A percentile compares a stretch with the other conserved stretches of the same genome.
Evolutionary conservation across 2,113 vertebrate genomes (phyloP).

Genomic region (Rhinolophus ferrumequinum): DNA sequence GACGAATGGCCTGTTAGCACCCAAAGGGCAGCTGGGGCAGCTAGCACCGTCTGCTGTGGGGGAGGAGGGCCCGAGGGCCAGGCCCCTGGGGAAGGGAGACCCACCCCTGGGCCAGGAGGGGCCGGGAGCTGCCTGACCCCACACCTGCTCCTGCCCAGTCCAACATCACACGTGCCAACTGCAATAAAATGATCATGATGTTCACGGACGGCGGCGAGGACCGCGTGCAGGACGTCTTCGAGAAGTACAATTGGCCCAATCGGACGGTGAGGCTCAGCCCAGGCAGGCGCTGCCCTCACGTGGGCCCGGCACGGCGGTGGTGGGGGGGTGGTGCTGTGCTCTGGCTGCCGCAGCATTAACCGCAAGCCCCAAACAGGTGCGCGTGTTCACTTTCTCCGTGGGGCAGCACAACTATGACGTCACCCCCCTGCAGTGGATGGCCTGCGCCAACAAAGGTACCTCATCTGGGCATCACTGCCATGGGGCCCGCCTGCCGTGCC

Average conservation of each 20-base stretch:
- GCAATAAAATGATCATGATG: slow-evolving; percentile 99
- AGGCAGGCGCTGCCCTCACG: neutral
- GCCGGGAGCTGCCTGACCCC: neutral
- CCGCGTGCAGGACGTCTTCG: slow-evolving; percentile 97
- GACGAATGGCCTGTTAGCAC: slow-evolving; percentile 58
- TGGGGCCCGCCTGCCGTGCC: neutral
- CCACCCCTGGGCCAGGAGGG: neutral
- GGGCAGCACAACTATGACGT: slow-evolving; percentile 99
- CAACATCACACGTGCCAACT: slow-evolving; percentile 96
- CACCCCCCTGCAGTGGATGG: slow-evolving; percentile 99
- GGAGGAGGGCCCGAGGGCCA: neutral
- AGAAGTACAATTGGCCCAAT: slow-evolving; percentile 99
- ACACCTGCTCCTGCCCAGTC: slow-evolving; percentile 82
- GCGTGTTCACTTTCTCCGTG: slow-evolving; percentile 99
- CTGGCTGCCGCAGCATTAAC: neutral
- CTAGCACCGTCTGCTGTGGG: neutral
- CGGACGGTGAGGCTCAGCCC: slow-evolving; percentile 91
- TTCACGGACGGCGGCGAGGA: slow-evolving; percentile 99
- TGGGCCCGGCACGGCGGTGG: accelerated
- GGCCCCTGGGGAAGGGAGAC: neutral
- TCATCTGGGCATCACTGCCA: accelerated
- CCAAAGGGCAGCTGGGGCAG: neutral
- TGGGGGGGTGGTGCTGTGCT: neutral
- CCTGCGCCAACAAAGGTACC: slow-evolving; percentile 97
- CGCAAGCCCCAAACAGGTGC: slow-evolving; percentile 81